Conservation (phyloP, 2,888 invertebrate species). For the Apotomis capreana region DNA sequence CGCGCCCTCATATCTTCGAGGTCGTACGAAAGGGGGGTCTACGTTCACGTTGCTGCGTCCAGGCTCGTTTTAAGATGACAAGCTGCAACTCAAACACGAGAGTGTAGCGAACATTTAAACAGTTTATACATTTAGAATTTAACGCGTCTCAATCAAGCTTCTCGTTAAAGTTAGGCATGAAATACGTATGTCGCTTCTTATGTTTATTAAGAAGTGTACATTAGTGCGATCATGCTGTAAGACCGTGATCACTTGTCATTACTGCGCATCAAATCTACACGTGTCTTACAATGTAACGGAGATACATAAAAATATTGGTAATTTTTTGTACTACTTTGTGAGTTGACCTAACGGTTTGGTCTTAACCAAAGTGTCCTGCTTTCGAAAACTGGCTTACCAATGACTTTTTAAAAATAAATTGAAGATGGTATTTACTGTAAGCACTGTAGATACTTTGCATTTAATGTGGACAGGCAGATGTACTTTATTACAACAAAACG, state of each 20-base stretch:
- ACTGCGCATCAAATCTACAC: background rate
- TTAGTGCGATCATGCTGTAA: slow-evolving; percentile 4
- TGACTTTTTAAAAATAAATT: slow-evolving; percentile 1
- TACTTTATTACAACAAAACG: too few relatives aligned
- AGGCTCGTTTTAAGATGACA: background rate
- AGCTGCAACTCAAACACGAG: background rate
- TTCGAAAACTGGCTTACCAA: slow-evolving; percentile 11
- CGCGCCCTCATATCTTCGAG: too few relatives aligned
- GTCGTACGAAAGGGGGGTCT: too few relatives aligned
- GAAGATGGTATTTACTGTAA: too few relatives aligned
- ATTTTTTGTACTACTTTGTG: background rate
- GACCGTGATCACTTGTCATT: background rate
- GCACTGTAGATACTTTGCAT: too few relatives aligned
- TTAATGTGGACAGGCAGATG: too few relatives aligned
- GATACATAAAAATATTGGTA: background rate
- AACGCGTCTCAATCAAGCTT: background rate
- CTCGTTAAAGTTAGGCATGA: background rate
- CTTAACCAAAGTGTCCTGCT: slow-evolving; percentile 20
- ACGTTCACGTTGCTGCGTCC: too few relatives aligned
- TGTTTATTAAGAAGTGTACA: background rate
- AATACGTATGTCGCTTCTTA: background rate
- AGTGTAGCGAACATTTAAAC: background rate
- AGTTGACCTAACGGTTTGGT: slow-evolving; percentile 11
- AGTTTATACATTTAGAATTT: background rate
- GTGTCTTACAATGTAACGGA: background rate